Percentiles rank a stretch among this genome's conserved stretches.
phyloP scores from a whole-genome alignment of 2,797 vertebrate species.

The Muscicapa comitata region DNA sequence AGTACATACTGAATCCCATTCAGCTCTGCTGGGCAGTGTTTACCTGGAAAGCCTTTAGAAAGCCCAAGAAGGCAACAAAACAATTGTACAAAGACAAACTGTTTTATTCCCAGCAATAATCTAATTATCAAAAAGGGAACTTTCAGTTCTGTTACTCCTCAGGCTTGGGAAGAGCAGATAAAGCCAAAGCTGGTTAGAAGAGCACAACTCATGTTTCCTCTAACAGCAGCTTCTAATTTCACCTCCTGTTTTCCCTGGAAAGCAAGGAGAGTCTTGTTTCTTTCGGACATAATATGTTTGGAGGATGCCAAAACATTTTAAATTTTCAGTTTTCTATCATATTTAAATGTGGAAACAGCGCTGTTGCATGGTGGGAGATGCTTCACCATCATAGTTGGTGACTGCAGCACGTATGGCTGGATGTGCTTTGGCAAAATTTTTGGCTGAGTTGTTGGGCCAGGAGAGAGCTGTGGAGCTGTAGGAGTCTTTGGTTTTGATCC shows the following conservation, averaged over 20 bases:
- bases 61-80: neutral
- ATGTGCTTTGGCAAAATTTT: fast-evolving
- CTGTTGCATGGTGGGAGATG: neutral
- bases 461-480: neutral
- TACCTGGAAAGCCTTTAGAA: neutral
- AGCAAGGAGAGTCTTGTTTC: neutral
- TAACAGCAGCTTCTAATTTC: neutral
- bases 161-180: neutral
- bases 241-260: conserved; percentile 39
- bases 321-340: neutral
- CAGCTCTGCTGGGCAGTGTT: neutral
- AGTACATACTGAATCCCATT: neutral
- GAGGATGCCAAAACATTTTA: neutral
- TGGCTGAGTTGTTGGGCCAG: neutral
- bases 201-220: neutral
- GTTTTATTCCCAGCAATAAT: neutral
- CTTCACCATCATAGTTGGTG: neutral
- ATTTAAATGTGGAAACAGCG: fast-evolving
- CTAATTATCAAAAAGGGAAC: neutral
- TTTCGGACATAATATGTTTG: neutral
- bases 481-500: neutral
- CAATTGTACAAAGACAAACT: neutral
- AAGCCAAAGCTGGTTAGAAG: neutral
- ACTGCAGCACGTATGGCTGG: fast-evolving
- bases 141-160: neutral